These are phyloP conservation scores for Eupsilia transversa DNA, from an alignment of 2,888 invertebrate genomes.

Conservation along the genomic window DNA sequence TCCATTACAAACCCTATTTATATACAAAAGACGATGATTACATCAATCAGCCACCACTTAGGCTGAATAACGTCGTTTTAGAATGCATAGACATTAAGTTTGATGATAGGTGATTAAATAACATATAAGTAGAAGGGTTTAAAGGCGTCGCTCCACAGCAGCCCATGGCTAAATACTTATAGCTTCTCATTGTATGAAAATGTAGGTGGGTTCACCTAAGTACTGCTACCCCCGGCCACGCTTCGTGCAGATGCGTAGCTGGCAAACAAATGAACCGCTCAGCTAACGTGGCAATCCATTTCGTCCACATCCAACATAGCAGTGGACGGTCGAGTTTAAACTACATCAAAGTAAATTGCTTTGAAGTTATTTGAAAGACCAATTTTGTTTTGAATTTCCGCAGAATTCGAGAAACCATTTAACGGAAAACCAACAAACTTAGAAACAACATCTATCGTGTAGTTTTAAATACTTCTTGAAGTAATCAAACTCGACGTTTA, in stretches of 20 bases:
- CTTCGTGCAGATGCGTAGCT: neutral
- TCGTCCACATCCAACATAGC: neutral
- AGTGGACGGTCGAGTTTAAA: neutral
- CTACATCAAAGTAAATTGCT: conserved; percentile 34
- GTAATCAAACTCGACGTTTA: conserved; percentile 35
- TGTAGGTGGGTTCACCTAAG: neutral
- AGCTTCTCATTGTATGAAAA: neutral
- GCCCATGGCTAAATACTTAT: neutral
- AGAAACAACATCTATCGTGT: conserved; percentile 25
- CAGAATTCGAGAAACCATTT: conserved; percentile 38
- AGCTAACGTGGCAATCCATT: neutral
- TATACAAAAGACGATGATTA: conserved; percentile 45
- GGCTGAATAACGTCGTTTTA: conserved; percentile 22
- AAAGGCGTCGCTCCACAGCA: neutral
- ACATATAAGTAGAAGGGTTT: conserved; percentile 9
- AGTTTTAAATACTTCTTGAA: conserved; percentile 38
- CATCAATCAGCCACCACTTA: conserved; percentile 32
- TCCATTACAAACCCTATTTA: conserved; percentile 40
- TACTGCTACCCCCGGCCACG: neutral
- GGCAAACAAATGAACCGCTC: neutral
- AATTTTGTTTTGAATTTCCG: conserved; percentile 19
- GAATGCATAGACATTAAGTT: conserved; percentile 45
- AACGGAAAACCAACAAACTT: conserved; percentile 26
- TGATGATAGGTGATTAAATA: conserved; percentile 34
- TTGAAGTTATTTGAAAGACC: conserved; percentile 16